Evolutionary conservation across 2,113 vertebrate genomes (phyloP).

Genomic region (Rhinopithecus roxellana): DNA sequence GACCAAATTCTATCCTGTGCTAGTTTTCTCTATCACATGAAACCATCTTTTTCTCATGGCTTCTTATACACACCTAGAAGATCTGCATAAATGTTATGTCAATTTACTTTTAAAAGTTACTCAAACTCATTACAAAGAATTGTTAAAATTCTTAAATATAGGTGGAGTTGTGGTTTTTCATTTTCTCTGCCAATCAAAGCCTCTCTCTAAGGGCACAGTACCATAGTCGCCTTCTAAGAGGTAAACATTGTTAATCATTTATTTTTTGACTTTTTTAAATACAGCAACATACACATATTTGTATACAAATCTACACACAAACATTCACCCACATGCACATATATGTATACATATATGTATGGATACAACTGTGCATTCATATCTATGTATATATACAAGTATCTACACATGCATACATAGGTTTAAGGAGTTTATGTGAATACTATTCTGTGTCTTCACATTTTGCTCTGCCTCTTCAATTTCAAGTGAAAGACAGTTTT

Average conservation of each 20-base stretch:
- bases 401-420: background rate
- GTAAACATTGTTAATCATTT: background rate
- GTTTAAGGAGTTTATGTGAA: background rate
- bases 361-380: background rate
- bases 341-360: background rate
- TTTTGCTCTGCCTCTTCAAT: background rate
- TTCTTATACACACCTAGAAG: background rate
- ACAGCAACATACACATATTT: background rate
- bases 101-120: background rate
- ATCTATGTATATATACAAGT: fast-evolving
- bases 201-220: fast-evolving
- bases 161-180: background rate
- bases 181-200: background rate
- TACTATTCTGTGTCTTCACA: too few relatives aligned
- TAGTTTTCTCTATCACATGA: background rate
- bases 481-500: background rate
- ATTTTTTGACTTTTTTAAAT: background rate
- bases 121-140: background rate
- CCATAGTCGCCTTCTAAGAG: too few relatives aligned
- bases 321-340: background rate
- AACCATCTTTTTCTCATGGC: background rate
- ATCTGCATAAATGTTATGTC: background rate
- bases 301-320: background rate
- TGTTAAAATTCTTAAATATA: background rate
- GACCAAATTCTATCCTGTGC: too few relatives aligned